These are phyloP conservation scores for Knipowitschia caucasica DNA, from an alignment of 2,797 vertebrate genomes.

Conservation along the genomic window DNA sequence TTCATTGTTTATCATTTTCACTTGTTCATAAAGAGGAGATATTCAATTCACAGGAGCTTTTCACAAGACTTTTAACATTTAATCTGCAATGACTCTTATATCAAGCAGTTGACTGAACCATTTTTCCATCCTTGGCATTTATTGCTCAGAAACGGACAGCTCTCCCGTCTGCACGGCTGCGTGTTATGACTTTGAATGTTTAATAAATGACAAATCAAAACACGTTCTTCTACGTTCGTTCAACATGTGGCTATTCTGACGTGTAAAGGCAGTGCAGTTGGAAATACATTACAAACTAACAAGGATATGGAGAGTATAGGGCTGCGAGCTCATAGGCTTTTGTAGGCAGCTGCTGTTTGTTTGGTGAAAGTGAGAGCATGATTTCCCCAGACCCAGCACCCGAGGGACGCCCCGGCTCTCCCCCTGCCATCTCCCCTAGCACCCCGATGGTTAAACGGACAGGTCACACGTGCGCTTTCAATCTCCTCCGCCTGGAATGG, in stretches of 20 bases:
- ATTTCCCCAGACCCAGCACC: slow-evolving; percentile 74
- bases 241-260: slow-evolving; percentile 13
- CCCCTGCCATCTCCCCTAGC: slow-evolving; percentile 65
- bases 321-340: slow-evolving; percentile 43
- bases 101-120: background rate
- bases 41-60: background rate
- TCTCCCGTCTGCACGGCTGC: background rate
- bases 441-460: slow-evolving; percentile 69
- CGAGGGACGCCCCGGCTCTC: slow-evolving; percentile 54
- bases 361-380: slow-evolving; percentile 71
- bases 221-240: background rate
- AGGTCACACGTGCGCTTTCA: slow-evolving; percentile 59
- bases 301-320: slow-evolving; percentile 56
- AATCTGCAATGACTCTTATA: background rate
- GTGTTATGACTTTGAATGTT: background rate
- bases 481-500: slow-evolving; percentile 50
- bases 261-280: slow-evolving; percentile 20
- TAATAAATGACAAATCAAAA: slow-evolving; percentile 8
- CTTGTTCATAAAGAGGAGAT: background rate
- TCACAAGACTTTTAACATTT: background rate
- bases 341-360: slow-evolving; percentile 66
- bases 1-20: background rate
- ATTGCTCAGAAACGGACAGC: background rate
- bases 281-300: slow-evolving; percentile 63
- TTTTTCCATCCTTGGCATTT: background rate